A percentile compares a stretch with the other conserved stretches of the same genome.
phyloP scores from a whole-genome alignment of 30 jellyfish, hydroid and myxozoan genomes.

The Cassiopea andromeda region DNA sequence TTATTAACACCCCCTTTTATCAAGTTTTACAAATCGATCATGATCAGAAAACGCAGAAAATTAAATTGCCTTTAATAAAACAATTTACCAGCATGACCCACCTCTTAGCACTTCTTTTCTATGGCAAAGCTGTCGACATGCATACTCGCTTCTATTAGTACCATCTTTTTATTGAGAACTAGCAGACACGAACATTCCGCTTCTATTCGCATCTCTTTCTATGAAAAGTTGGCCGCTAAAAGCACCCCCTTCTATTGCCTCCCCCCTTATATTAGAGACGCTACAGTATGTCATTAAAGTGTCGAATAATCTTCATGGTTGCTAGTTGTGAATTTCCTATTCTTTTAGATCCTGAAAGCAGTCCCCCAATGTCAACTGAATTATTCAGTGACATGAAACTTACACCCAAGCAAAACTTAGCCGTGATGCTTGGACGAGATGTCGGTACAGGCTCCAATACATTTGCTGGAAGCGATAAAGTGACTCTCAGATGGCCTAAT shows the following conservation, averaged over 20 bases:
- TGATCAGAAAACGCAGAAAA: too few species aligned
- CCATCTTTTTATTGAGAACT: too few species aligned
- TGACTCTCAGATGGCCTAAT: conserved; percentile 85
- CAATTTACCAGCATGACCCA: too few species aligned
- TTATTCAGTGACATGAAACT: conserved; percentile 69
- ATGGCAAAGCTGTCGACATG: neutral
- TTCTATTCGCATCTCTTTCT: neutral
- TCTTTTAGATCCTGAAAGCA: conserved; percentile 39
- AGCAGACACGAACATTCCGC: neutral
- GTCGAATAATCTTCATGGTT: too few species aligned
- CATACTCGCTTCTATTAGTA: neutral
- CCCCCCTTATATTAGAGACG: too few species aligned
- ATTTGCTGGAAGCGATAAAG: conserved; percentile 78
- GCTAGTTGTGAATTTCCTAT: neutral
- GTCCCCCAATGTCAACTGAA: conserved; percentile 53
- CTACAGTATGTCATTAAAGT: neutral
- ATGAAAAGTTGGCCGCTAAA: neutral
- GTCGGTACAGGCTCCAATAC: conserved; percentile 69
- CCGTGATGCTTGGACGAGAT: conserved; percentile 74
- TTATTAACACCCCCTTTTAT: too few species aligned
- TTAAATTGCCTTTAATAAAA: too few species aligned
- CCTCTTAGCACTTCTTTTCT: neutral
- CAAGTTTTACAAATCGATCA: too few species aligned
- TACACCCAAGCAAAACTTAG: conserved; percentile 76
- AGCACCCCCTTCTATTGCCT: too few species aligned